Evolutionary conservation across 2,888 invertebrate species (phyloP), one percentile per base, ranked within the genome.

Genomic region (Tachystola acroxantha): DNA sequence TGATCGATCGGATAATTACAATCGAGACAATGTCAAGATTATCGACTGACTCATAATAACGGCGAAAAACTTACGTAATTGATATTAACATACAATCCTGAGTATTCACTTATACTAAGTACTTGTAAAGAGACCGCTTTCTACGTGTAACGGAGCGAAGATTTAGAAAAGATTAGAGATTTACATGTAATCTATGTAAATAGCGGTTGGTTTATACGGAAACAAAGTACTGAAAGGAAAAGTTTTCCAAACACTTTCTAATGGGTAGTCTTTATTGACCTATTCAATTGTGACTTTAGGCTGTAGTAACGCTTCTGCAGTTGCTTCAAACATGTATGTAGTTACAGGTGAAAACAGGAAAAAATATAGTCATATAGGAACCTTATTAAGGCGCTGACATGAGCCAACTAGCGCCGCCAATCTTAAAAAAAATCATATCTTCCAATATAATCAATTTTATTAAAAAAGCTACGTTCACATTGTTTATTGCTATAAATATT

Each of bases 21-120:
- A 26, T 10, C 26, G 25, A 34, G 37, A 41, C 35, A 37, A 37
- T 41, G 37, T 32, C 35, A 31, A 32, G 40, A 41, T 32, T 31
- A 27, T n/a, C 1, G 19, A 7, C 26, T 41, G 34, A 37, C 28
- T 33, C 36, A 36, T 25, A 10, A 30, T 19, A 10, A n/a, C n/a
- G 10, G 10, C 32, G 14, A 16, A 14, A 7, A 25, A 25, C 12
- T 24, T 25, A 9, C 13, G 11, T 40, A 40, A 40, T 36, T 32
- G 36, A 7, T 10, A 27, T 41, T 37, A 41, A 34, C 37, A 37
- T 32, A 41, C 40, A 41, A 41, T 40, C 20, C 36, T 29, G 34
- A 9, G 28, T 27, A 14, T 14, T 10, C 10, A 19, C 14, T 32
- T 26, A 12, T 4, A n/a, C 22, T 22, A 31, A 31, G 6, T 19